Base-by-base conservation (phyloP, 2,888 invertebrate species). In the Andrena haemorrhoa region DNA sequence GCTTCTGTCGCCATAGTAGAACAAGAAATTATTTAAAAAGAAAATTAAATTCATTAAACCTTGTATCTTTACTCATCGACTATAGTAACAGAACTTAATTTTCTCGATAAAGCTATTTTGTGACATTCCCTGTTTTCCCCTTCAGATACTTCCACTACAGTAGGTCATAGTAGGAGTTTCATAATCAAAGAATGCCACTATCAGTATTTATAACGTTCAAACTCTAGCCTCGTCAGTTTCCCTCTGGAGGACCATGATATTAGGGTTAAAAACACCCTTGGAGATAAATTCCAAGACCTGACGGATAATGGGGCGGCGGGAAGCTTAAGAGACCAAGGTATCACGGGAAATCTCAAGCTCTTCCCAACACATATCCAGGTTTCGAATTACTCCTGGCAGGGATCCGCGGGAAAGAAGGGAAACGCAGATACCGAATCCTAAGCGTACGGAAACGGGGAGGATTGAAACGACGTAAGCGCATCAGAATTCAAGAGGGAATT, bases 301-400 rank as follows among this genome's bases (percentile, higher is more conserved):
- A 23, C 1, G 33, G 7, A 10, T 31, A 3, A 2, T 16, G 49
- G 1, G 1, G 26, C 66, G 29, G 29, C n/a, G n/a, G 12, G 33
- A 12, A 61, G 33, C 33, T 20, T 20, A 23, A 20, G 23, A 41
- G 61, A 63, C n/a, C 41, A 20, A 1, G 72, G 20, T 77, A 77
- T 73, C 65, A 74, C 35, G 73, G 74, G 33, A 35, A 79, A 79
- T 79, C 75, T 70, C 68, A 63, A 29, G 49, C 73, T n/a, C n/a
- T 47, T 76, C 49, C 64, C 49, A 60, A 73, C 74, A 16, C 41
- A 65, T 60, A 77, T 77, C 74, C 77, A 51, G 60, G 65, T 20
- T 66, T 66, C 49, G 65, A 74, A 77, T 77, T 73, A 65, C 77
- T 73, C 74, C 49, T 77, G 49, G 60, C 33, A 49, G 1, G 63